Conservation (phyloP, 1,140 invertebrate species). For the Maniola jurtina region DNA sequence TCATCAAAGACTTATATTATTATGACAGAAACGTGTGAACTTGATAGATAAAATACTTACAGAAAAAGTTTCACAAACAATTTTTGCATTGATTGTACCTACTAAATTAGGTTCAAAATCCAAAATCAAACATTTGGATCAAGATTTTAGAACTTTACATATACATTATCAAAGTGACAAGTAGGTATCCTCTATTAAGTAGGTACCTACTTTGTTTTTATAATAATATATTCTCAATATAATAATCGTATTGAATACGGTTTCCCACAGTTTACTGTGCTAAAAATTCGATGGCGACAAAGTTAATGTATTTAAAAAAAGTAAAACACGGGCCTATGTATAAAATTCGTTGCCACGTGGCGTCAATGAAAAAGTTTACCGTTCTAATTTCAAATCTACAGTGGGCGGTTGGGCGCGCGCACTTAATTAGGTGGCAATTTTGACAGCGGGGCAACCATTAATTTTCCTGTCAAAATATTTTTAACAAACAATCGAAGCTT, state of each 20-base stretch:
- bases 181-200: too few species aligned
- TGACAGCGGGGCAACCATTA: constrained; percentile 61
- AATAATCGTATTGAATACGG: too few species aligned
- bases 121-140: constrained; percentile 29
- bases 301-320: neutral
- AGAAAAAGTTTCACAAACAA: too few species aligned
- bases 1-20: too few species aligned
- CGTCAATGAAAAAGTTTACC: constrained; percentile 71
- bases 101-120: constrained; percentile 23
- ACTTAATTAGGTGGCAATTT: constrained; percentile 65
- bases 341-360: constrained; percentile 52
- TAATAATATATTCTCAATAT: too few species aligned
- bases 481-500: constrained; percentile 67
- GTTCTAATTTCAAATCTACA: constrained; percentile 67
- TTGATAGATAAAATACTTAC: too few species aligned
- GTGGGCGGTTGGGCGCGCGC: constrained; percentile 54
- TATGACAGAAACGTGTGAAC: too few species aligned
- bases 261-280: too few species aligned
- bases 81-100: constrained; percentile 22
- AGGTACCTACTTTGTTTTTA: too few species aligned
- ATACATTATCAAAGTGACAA: neutral
- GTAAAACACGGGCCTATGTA: neutral
- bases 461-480: constrained; percentile 77
- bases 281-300: too few species aligned
- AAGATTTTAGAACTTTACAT: constrained; percentile 16